Conservation (phyloP, 2,888 invertebrate species). For the Argyresthia albistria region DNA sequence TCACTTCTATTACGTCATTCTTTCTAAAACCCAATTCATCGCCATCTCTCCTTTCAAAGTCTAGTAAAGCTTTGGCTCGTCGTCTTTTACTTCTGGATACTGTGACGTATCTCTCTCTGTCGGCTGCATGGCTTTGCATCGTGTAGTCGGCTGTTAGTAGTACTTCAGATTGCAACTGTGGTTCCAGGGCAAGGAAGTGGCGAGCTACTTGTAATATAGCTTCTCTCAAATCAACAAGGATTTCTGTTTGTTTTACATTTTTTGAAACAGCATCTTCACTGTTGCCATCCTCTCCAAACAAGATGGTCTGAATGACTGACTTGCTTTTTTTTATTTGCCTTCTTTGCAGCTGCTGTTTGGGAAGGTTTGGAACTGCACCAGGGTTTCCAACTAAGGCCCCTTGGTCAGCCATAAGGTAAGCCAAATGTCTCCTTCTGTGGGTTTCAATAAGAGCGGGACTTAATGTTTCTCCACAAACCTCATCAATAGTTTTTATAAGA, state of each 20-base stretch:
- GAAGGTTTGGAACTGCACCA: slow-evolving; percentile 89
- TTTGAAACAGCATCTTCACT: slow-evolving; percentile 92
- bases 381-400: slow-evolving; percentile 94
- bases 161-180: slow-evolving; percentile 85
- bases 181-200: slow-evolving; percentile 95
- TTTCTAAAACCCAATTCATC: slow-evolving; percentile 98
- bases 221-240: slow-evolving; percentile 97
- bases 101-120: slow-evolving; percentile 95
- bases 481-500: slow-evolving; percentile 80
- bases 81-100: slow-evolving; percentile 89
- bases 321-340: slow-evolving; percentile 93
- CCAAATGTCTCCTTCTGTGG: slow-evolving; percentile 91
- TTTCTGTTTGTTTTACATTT: slow-evolving; percentile 98
- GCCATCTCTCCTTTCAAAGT: slow-evolving; percentile 98
- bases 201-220: slow-evolving; percentile 92
- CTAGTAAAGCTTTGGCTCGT: slow-evolving; percentile 95
- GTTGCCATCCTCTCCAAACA: slow-evolving; percentile 85
- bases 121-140: slow-evolving; percentile 94
- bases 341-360: slow-evolving; percentile 90
- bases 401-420: slow-evolving; percentile 97
- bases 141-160: slow-evolving; percentile 92
- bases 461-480: slow-evolving; percentile 84
- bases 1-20: slow-evolving; percentile 98
- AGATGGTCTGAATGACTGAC: slow-evolving; percentile 89
- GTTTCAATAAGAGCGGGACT: slow-evolving; percentile 90